Conservation (phyloP, 1,140 invertebrate genomes). For the Eumeta japonica region DNA sequence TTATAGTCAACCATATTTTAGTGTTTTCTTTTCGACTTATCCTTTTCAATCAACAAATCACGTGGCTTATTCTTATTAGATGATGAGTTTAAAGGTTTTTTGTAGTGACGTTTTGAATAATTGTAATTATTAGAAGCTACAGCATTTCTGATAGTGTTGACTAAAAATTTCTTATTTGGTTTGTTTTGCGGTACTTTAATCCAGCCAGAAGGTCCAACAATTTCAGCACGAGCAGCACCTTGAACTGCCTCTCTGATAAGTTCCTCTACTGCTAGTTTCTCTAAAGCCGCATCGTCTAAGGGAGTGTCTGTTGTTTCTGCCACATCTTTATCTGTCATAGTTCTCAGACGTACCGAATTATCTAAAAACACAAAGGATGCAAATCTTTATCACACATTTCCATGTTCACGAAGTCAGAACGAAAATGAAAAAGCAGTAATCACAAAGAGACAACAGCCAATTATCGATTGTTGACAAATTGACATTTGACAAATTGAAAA, state of each 20-base stretch:
- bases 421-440: too few species aligned
- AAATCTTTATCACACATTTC: too few species aligned
- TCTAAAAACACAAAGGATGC: too few species aligned
- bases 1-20: conserved; percentile 42
- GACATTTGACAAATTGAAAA: too few species aligned
- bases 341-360: too few species aligned
- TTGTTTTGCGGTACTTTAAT: conserved; percentile 59
- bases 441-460: too few species aligned
- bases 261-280: conserved; percentile 61
- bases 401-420: too few species aligned
- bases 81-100: conserved; percentile 21
- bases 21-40: conserved; percentile 40
- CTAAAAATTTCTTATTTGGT: conserved; percentile 63
- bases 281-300: conserved; percentile 48
- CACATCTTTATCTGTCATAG: conserved; percentile 54
- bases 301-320: conserved; percentile 37
- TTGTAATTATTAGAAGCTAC: conserved; percentile 48
- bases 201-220: conserved; percentile 64
- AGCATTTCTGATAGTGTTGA: conserved; percentile 48
- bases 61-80: conserved; percentile 29
- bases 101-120: conserved; percentile 20
- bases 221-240: conserved; percentile 61
- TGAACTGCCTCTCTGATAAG: conserved; percentile 62
- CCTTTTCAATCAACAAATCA: conserved; percentile 42
- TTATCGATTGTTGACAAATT: too few species aligned